These are phyloP conservation scores for Nasonia oneida DNA, from an alignment of 2,888 invertebrate genomes.

Conservation along the genomic window DNA sequence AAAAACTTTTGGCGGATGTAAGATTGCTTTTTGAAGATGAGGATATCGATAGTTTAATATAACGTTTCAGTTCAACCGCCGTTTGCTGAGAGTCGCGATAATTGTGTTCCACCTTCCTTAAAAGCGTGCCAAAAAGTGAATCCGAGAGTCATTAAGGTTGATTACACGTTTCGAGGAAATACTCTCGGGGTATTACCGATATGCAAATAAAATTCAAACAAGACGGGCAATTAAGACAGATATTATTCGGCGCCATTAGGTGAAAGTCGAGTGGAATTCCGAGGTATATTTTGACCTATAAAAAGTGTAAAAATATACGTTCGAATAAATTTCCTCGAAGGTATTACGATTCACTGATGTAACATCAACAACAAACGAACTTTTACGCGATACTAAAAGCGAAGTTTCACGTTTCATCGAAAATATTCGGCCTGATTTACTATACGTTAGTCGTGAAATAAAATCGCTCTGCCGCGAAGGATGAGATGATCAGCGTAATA, in stretches of 20 bases:
- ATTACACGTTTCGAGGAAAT: slow-evolving; percentile 16
- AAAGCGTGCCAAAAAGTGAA: neutral
- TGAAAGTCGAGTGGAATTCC: slow-evolving; percentile 21
- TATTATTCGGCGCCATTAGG: slow-evolving; percentile 29
- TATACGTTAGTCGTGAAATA: neutral
- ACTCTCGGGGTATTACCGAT: slow-evolving; percentile 11
- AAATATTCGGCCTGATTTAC: neutral
- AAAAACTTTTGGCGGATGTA: neutral
- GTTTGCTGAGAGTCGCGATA: neutral
- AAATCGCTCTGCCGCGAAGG: neutral
- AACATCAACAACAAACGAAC: neutral
- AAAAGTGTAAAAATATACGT: neutral
- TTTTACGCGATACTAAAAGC: neutral
- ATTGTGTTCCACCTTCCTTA: neutral
- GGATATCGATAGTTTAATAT: neutral
- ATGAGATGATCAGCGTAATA: neutral
- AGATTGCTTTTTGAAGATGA: neutral
- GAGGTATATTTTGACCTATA: slow-evolving; percentile 19
- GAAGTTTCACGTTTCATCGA: neutral
- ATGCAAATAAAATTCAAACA: slow-evolving; percentile 36
- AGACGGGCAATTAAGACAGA: slow-evolving; percentile 24
- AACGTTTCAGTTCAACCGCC: neutral
- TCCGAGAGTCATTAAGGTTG: slow-evolving; percentile 7
- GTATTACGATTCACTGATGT: neutral
- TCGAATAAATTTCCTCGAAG: neutral